Base-by-base conservation (phyloP, 1,140 invertebrate genomes). In the Drosophila ananassae region DNA sequence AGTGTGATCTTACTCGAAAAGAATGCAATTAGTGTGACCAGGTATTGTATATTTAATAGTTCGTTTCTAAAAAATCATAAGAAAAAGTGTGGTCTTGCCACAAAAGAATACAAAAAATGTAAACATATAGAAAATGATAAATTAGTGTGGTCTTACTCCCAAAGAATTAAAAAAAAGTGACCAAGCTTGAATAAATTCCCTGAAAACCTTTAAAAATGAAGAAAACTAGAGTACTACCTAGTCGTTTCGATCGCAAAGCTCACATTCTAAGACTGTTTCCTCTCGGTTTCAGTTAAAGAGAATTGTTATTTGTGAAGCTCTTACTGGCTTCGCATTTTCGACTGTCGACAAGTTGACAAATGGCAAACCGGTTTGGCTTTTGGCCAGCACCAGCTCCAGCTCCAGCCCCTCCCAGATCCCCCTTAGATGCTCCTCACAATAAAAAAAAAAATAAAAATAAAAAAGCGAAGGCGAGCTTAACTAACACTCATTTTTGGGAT, bases 301-400 rank as follows among this genome's bases (percentile, higher is more conserved):
- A 69, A 74, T 82, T 78, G 68, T 78, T 82, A 78, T 83, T 83
- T 82, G 80, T 78, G 79, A 66, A 63, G 79, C 66, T 77, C 77
- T 82, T 82, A 72, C 69, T 41, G 63, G 39, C 73, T 59, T 66
- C 61, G 76, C 62, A 69, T 69, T 71, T 85, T 67, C 59, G 67
- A 71, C 60, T 64, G 72, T 73, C 83, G 77, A 66, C 80, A 68
- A 73, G 60, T 85, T 85, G 81, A 85, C 81, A 85, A 85, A 85
- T 87, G 81, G 81, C 73, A 68, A 85, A 85, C 81, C 81, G 81
- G 81, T 87, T 81, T 81, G 69, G 82, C 68, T 71, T 71, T 71
- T 71, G 64, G 67, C 78, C 78, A 87, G 69, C 73, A 73, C 55
- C 41, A 66, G 73, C 74, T 55, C 41, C 44, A 51, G 58, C 61